Percentiles rank a stretch among this genome's conserved stretches.
Conservation (phyloP, 1,140 invertebrate species). For the Philaenus spumarius region DNA sequence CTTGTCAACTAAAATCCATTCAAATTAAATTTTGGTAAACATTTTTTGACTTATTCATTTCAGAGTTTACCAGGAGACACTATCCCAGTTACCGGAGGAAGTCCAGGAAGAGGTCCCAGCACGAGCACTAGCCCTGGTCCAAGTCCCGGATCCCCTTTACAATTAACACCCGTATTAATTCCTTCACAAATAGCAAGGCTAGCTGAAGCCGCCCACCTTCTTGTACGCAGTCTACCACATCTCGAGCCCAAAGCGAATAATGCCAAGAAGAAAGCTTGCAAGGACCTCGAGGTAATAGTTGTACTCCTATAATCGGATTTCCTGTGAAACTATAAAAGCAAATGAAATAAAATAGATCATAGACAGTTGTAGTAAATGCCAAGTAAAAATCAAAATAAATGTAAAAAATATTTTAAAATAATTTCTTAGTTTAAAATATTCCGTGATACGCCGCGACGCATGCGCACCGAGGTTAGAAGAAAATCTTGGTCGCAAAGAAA, state of each 20-base stretch:
- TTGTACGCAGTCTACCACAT: slow-evolving; percentile 74
- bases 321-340: no score
- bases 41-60: slow-evolving; percentile 12
- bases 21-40: neutral
- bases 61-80: neutral
- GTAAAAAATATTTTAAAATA: no score
- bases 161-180: slow-evolving; percentile 66
- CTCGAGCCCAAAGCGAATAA: slow-evolving; percentile 84
- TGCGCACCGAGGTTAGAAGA: no score
- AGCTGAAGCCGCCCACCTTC: slow-evolving; percentile 69
- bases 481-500: no score
- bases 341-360: no score
- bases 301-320: no score
- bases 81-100: slow-evolving; percentile 2
- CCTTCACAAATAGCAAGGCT: slow-evolving; percentile 80
- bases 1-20: no score
- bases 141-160: slow-evolving; percentile 44
- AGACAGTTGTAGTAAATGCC: no score
- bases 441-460: no score
- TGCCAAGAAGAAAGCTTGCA: slow-evolving; percentile 81
- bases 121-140: slow-evolving; percentile 36
- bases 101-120: slow-evolving; percentile 28
- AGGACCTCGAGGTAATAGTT: slow-evolving; percentile 84
- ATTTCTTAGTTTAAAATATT: no score
- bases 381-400: no score